Evolutionary conservation across 2,797 vertebrate species (phyloP), one percentile per base, ranked within the genome.

Genomic region (Alca torda): DNA sequence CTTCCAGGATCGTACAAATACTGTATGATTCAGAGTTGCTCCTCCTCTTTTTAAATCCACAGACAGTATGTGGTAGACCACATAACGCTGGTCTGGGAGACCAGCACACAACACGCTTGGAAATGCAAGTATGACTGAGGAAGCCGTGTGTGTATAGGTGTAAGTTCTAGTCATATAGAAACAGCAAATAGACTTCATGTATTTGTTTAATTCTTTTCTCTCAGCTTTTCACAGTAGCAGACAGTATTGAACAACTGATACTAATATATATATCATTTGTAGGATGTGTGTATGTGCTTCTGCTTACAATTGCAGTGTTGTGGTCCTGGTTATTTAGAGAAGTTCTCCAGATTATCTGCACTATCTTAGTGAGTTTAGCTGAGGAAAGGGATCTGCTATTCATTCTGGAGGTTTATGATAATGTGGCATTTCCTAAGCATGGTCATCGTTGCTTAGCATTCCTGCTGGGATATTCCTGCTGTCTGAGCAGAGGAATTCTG

Each of bases 241-340:
- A 91, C 11, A 39, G 10, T 72, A 65, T 51, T 89, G 46, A 94
- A 81, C 37, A 75, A 59, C 57, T 82, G 54, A 16, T 63, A 54
- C 48, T 69, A 64, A 65, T 54, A 64, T 59, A 37, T 37, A 16
- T 14, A 20, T 56, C 0, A n/a, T 93, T 53, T 84, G 7, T 61
- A 43, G 17, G 14, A 9, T 2, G 4, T 37, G 10, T 76, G 19
- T 54, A 51, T 65, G 16, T 60, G 35, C 37, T 76, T 79, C 68
- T 96, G n/a, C 77, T 87, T 72, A 85, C 13, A 64, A n/a, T 41
- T 91, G 65, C 41, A 86, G 33, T 63, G 54, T 82, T 90, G 74
- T 88, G 56, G 56, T 89, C 72, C 84, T 69, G 65, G 74, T 95
- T 95, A 53, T 95, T 96, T 89, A 91, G 35, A 92, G 46, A 87